phyloP scores from a whole-genome alignment of 2,888 invertebrate species.

The Pyrocoelia pectoralis region DNA sequence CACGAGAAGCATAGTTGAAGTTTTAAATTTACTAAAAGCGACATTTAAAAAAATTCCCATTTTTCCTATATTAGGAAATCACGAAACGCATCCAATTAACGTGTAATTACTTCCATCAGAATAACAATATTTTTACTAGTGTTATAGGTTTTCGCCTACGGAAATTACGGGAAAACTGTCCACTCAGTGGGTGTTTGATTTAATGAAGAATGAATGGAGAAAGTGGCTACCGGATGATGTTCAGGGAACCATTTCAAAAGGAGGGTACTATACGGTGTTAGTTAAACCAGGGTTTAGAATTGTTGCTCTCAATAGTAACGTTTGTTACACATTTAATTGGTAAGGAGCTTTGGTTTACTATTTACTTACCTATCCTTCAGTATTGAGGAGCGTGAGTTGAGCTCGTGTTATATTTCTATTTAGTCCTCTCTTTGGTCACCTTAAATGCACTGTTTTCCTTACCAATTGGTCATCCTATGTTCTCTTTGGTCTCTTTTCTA shows the following conservation, averaged over 20 bases:
- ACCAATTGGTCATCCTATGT: no score
- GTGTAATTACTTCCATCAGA: conserved; percentile 67
- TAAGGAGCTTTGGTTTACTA: conserved; percentile 57
- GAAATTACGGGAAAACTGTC: conserved; percentile 54
- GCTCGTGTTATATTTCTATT: no score
- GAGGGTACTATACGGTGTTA: conserved; percentile 80
- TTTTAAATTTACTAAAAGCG: conserved; percentile 57
- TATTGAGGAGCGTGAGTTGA: no score
- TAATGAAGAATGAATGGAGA: conserved; percentile 74
- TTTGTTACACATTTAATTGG: conserved; percentile 78
- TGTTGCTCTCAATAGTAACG: conserved; percentile 82
- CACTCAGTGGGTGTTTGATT: conserved; percentile 79
- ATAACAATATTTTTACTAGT: neutral
- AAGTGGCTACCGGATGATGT: conserved; percentile 73
- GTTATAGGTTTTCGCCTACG: conserved; percentile 47
- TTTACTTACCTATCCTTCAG: no score
- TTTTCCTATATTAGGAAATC: conserved; percentile 72
- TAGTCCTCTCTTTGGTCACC: no score
- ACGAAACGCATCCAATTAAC: conserved; percentile 79
- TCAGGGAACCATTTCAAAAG: conserved; percentile 65
- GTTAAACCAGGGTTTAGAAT: conserved; percentile 75
- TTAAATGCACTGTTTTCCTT: no score
- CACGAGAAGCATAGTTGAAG: conserved; percentile 63
- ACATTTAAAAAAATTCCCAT: conserved; percentile 64
- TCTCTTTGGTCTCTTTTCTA: no score